A percentile compares a stretch with the other conserved stretches of the same genome.
Evolutionary conservation across 2,113 vertebrate genomes (phyloP).

Genomic region (Asarcornis scutulata): DNA sequence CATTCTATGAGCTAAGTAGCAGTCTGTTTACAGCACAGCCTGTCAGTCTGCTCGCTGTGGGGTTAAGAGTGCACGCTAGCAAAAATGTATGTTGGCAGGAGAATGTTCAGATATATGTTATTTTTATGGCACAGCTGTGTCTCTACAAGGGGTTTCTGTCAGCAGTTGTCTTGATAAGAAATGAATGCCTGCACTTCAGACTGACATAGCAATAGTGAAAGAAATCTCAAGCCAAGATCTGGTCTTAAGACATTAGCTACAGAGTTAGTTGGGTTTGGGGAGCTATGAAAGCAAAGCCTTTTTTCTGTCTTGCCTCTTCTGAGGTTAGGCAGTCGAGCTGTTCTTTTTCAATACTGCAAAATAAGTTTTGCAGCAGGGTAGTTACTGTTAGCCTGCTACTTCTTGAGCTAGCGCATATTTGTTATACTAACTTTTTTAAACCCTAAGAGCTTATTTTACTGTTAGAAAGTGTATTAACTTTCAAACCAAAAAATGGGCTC

Average conservation of each 20-base stretch:
- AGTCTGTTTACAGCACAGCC: neutral
- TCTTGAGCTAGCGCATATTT: neutral
- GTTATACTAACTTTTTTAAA: neutral
- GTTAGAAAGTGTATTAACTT: neutral
- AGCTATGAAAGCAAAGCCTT: neutral
- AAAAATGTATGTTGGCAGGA: neutral
- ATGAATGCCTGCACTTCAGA: neutral
- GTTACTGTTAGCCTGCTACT: neutral
- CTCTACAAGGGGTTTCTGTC: neutral
- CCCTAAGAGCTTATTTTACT: neutral
- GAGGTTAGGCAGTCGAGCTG: neutral
- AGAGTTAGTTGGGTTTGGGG: neutral
- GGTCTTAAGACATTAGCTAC: neutral
- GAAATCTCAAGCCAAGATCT: neutral
- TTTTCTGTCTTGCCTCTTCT: neutral
- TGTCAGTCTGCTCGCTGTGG: neutral
- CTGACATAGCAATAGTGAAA: neutral
- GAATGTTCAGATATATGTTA: accelerated
- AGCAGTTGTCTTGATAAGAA: neutral
- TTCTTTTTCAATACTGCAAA: neutral
- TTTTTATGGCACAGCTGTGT: neutral
- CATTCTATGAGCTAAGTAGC: neutral
- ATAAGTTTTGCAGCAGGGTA: neutral
- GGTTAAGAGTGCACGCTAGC: neutral
- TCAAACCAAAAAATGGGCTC: neutral